Evolutionary conservation across 2,113 vertebrate species (phyloP), one percentile per base, ranked within the genome.

Genomic region (Hiodon tergisus): DNA sequence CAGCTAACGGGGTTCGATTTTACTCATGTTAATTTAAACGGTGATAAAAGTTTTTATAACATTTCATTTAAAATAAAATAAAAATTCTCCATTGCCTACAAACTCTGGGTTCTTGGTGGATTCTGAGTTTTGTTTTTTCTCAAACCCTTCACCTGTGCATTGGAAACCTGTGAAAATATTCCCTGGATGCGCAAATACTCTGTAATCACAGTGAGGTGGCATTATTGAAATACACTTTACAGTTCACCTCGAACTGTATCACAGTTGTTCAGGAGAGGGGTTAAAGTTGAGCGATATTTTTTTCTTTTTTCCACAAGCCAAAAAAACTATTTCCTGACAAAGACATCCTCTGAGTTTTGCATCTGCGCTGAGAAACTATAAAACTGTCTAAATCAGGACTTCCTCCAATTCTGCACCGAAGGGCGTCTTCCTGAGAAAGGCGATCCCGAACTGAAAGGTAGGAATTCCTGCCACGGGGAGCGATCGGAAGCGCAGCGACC

Each of bases 311-410:
- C 91, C 89, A 88, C 86, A 87, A 87, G 86, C 78, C 53, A 89
- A 89, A 87, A 79, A 80, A 85, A 89, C 83, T 84, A 80, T 91
- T 96, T 96, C 95, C 93, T 93, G 90, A 80, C 86, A 85, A 86
- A 89, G 17, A 88, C 88, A 92, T 93, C 91, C 90, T 93, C 87
- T 46, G 63, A 82, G 78, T 84, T 77, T 79, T 83, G 80, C 88
- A 82, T 91, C 93, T 92, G 91, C 93, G 89, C 89, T 87, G 90
- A 89, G 82, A 93, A 93, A 88, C 93, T 88, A 93, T 93, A 94
- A 94, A 95, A 89, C 90, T 90, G 95, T 96, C 95, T 95, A 89
- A 94, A 90, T 93, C 92, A 93, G 95, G 94, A 96, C 94, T 98
- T 97, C 95, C 95, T 93, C 85, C 94, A 86, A 98, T 98, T 97